Conservation (phyloP, 2,888 invertebrate species). For the Philereme transversata region DNA sequence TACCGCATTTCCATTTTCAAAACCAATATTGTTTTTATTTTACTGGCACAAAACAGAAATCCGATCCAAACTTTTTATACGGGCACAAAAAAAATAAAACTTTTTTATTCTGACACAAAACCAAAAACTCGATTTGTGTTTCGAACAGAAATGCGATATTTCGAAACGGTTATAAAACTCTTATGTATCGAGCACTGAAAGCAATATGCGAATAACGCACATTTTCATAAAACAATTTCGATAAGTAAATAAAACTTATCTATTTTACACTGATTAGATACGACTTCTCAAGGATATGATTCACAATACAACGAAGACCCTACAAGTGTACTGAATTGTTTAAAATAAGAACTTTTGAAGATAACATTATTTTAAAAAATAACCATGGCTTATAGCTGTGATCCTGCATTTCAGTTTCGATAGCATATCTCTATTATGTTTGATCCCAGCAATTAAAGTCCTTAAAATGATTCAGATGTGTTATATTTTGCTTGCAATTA, state of each 20-base stretch:
- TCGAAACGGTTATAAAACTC: constrained; percentile 10
- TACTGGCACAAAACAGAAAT: not conserved
- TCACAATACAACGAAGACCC: constrained; percentile 40
- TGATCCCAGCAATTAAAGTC: no score
- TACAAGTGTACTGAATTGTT: constrained; percentile 9
- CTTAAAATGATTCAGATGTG: no score
- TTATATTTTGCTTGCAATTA: no score
- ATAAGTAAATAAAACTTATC: constrained; percentile 73
- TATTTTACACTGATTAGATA: constrained; percentile 73
- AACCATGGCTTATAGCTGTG: no score
- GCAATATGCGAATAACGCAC: constrained; percentile 56
- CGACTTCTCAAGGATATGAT: constrained; percentile 67
- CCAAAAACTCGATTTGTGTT: constrained; percentile 4
- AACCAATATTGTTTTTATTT: constrained; percentile 1
- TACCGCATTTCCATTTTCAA: constrained; percentile 32
- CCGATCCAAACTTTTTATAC: constrained; percentile 9
- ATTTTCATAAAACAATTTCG: constrained; percentile 64
- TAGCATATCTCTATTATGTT: no score
- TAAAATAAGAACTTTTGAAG: constrained; percentile 24
- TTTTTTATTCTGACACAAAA: not conserved
- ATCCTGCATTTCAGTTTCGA: no score
- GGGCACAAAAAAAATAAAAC: not conserved
- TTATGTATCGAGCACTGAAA: constrained; percentile 38
- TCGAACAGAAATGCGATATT: constrained; percentile 12
- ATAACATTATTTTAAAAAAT: no score